Percentiles rank a stretch among this genome's conserved stretches.
These are phyloP conservation scores for Brenthis daphne DNA, from an alignment of 2,888 invertebrate genomes.

Conservation along the genomic window DNA sequence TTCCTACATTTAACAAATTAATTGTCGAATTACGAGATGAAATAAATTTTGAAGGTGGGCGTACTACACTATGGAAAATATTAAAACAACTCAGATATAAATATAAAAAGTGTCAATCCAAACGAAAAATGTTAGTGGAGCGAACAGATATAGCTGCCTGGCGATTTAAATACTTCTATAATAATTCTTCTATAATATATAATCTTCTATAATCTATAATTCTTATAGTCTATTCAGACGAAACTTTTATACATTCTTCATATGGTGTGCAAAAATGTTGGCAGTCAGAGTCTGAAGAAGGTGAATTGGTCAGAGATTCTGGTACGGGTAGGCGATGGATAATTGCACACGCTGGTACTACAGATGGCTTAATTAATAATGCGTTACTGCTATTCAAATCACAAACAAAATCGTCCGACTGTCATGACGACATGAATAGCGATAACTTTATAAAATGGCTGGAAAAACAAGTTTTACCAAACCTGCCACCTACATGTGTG, in stretches of 20 bases:
- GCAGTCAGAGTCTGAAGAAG: not conserved
- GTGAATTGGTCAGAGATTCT: not conserved
- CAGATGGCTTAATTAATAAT: not conserved
- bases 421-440: not conserved
- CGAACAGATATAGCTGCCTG: not conserved
- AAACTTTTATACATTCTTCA: not conserved
- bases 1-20: too few relatives aligned
- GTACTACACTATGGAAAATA: not conserved
- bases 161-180: not conserved
- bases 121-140: slow-evolving; percentile 5
- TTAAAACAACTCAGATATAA: not conserved
- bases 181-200: too few relatives aligned
- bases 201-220: too few relatives aligned
- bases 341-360: not conserved
- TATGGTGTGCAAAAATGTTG: not conserved
- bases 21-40: too few relatives aligned
- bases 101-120: not conserved
- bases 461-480: too few relatives aligned
- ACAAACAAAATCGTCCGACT: slow-evolving; percentile 1
- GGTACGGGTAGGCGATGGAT: not conserved
- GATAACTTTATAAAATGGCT: not conserved
- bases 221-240: not conserved
- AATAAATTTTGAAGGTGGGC: not conserved
- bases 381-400: not conserved
- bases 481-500: too few relatives aligned